phyloP scores from a whole-genome alignment of 2,888 invertebrate genomes.

The Geotrupes spiniger region DNA sequence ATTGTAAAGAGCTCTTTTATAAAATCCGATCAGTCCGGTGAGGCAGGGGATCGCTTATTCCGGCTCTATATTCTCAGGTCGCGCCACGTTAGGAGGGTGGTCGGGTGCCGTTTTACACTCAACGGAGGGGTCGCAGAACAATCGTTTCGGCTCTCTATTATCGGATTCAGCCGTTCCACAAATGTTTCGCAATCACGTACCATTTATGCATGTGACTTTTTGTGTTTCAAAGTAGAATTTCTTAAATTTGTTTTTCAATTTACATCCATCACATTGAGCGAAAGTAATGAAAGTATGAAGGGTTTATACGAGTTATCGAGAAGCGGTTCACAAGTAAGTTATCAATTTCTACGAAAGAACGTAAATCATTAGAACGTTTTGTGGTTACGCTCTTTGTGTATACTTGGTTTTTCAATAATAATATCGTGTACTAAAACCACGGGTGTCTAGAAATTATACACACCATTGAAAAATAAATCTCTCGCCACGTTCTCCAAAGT shows the following conservation, averaged over 20 bases:
- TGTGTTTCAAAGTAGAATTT: too few relatives aligned
- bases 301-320: too few relatives aligned
- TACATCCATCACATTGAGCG: too few relatives aligned
- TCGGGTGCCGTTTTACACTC: conserved; percentile 21
- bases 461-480: conserved; percentile 16
- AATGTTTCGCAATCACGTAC: conserved; percentile 5
- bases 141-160: conserved; percentile 33
- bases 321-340: too few relatives aligned
- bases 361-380: too few relatives aligned
- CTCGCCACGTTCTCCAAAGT: conserved; percentile 9
- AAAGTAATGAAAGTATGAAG: too few relatives aligned
- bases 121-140: conserved; percentile 27
- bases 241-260: too few relatives aligned
- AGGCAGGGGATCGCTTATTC: conserved; percentile 44
- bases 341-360: background rate
- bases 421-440: conserved; percentile 15
- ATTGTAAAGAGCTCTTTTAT: conserved; percentile 48
- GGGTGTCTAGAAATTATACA: conserved; percentile 16
- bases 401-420: conserved; percentile 15
- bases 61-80: conserved; percentile 33
- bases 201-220: too few relatives aligned
- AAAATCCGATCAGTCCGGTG: conserved; percentile 47
- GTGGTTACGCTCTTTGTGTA: too few relatives aligned
- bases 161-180: conserved; percentile 19
- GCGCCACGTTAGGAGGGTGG: conserved; percentile 30